phyloP scores from a whole-genome alignment of 2,113 vertebrate genomes.

The Rhinopithecus roxellana region DNA sequence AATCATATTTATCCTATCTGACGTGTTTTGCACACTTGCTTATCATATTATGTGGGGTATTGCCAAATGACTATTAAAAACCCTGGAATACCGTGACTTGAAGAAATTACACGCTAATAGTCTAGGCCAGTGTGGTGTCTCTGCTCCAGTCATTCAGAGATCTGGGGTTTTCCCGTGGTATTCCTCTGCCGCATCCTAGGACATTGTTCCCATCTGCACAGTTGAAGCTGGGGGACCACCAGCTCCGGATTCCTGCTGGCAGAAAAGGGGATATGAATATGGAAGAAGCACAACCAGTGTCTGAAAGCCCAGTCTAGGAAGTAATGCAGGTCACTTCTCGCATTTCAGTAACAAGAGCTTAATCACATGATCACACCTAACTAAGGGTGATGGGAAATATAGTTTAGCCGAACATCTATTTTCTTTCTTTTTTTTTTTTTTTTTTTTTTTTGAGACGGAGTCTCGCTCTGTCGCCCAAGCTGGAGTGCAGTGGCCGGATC shows the following conservation, averaged over 20 bases:
- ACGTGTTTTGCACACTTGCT: background rate
- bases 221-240: background rate
- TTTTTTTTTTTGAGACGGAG: no score
- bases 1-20: background rate
- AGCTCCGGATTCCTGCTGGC: background rate
- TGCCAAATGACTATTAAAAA: background rate
- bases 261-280: background rate
- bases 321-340: background rate
- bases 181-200: background rate
- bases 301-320: background rate
- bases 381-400: background rate
- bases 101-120: background rate
- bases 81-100: background rate
- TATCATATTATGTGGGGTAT: background rate
- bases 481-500: no score
- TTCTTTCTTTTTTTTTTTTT: background rate
- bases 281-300: background rate
- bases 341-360: background rate
- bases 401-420: background rate
- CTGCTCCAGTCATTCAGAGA: background rate
- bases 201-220: background rate
- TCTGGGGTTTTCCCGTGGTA: background rate
- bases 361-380: background rate
- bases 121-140: background rate
- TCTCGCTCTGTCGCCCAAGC: no score